Evolutionary conservation across 1,140 invertebrate genomes (phyloP).

Genomic region (Drosophila aff.): DNA sequence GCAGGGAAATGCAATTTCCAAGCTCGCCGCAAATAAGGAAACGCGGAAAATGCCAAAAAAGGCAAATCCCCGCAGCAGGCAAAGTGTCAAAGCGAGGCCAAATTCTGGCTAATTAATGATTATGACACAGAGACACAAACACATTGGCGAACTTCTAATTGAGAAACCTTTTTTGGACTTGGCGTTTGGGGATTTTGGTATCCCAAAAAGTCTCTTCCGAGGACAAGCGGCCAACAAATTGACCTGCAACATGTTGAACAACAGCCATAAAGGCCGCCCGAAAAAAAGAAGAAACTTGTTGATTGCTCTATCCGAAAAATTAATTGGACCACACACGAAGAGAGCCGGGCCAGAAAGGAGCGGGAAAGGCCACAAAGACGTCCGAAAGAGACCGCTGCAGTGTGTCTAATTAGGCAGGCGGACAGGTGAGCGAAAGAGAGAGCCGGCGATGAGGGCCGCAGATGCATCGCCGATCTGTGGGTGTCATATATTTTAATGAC

Average conservation of each 20-base stretch:
- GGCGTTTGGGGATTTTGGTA: slow-evolving; percentile 10
- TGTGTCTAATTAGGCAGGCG: slow-evolving; percentile 57
- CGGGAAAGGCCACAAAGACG: slow-evolving; percentile 22
- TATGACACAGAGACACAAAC: slow-evolving; percentile 51
- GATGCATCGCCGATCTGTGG: slow-evolving; percentile 62
- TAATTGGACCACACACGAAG: slow-evolving; percentile 80
- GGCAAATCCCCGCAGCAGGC: slow-evolving; percentile 23
- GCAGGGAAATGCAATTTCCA: slow-evolving; percentile 46
- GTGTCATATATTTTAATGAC: slow-evolving; percentile 82
- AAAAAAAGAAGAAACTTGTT: slow-evolving; percentile 65
- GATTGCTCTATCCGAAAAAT: slow-evolving; percentile 81
- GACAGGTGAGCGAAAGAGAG: slow-evolving; percentile 48
- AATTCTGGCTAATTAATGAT: slow-evolving; percentile 69
- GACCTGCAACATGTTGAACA: slow-evolving; percentile 80
- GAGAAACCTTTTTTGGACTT: slow-evolving; percentile 6
- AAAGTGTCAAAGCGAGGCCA: slow-evolving; percentile 36
- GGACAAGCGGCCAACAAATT: slow-evolving; percentile 70
- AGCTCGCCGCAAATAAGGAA: slow-evolving; percentile 44
- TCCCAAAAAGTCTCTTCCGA: slow-evolving; percentile 14
- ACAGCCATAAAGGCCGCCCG: slow-evolving; percentile 55
- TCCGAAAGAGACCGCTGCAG: slow-evolving; percentile 22
- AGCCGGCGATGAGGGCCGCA: slow-evolving; percentile 19
- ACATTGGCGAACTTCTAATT: slow-evolving; percentile 32
- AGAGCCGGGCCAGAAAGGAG: slow-evolving; percentile 32
- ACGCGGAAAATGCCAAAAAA: slow-evolving; percentile 23